phyloP scores from a whole-genome alignment of 2,113 vertebrate species.

The Microcebus griseorufus region DNA sequence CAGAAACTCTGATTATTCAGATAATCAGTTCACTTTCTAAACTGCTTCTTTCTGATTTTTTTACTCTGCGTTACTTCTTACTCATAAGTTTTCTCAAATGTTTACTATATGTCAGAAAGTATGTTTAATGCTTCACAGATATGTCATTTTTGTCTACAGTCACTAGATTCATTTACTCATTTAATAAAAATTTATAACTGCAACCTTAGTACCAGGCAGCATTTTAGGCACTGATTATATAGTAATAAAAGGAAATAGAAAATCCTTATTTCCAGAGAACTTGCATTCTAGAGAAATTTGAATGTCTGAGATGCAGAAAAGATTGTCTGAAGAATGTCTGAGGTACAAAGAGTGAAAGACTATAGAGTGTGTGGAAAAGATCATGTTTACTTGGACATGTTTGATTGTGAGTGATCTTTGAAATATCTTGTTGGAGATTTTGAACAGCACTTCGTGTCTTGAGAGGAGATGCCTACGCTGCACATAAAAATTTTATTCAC shows the following conservation, averaged over 20 bases:
- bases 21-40: neutral
- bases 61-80: neutral
- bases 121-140: neutral
- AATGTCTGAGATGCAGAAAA: neutral
- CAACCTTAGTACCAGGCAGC: neutral
- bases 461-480: neutral
- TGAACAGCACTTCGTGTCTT: neutral
- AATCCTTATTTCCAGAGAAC: neutral
- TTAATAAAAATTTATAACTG: neutral
- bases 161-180: neutral
- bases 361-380: neutral
- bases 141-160: neutral
- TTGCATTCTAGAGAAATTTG: conserved; percentile 8
- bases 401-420: neutral
- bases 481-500: neutral
- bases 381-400: neutral
- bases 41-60: conserved; percentile 3
- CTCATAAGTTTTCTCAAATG: neutral
- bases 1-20: neutral
- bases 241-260: neutral
- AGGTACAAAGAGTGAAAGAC: neutral
- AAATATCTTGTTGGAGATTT: neutral
- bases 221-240: neutral
- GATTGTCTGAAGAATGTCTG: neutral
- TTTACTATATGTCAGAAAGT: neutral